These are phyloP conservation scores for Erebia aethiops DNA, from an alignment of 2,888 invertebrate genomes.

Conservation along the genomic window DNA sequence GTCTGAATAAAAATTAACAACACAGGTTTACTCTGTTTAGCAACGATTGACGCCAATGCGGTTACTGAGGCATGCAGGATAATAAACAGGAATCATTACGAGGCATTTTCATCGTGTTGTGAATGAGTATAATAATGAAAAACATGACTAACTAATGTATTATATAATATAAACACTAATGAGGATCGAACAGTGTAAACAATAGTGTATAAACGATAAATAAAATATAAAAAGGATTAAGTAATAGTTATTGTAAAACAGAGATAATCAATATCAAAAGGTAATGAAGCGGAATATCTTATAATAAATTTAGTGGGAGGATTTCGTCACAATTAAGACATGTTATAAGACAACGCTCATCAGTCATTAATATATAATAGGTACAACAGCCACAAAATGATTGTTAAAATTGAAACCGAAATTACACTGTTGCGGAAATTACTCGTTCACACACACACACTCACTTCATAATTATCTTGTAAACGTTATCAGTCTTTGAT, in stretches of 20 bases:
- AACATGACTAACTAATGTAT: slow-evolving; percentile 25
- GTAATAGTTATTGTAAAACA: background rate
- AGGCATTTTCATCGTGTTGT: slow-evolving; percentile 28
- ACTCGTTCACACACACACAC: too few relatives aligned
- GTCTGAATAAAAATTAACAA: background rate
- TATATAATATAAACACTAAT: slow-evolving; percentile 15
- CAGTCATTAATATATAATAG: too few relatives aligned
- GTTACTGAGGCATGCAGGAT: slow-evolving; percentile 35
- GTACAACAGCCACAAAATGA: too few relatives aligned
- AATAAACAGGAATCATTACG: slow-evolving; percentile 29
- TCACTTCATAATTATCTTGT: too few relatives aligned
- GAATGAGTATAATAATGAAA: slow-evolving; percentile 31
- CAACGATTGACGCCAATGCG: slow-evolving; percentile 36
- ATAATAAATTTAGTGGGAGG: too few relatives aligned
- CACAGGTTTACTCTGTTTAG: slow-evolving; percentile 16
- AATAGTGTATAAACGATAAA: slow-evolving; percentile 9
- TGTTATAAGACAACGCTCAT: too few relatives aligned
- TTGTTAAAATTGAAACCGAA: too few relatives aligned
- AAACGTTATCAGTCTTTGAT: too few relatives aligned
- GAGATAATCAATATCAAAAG: background rate
- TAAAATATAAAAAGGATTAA: background rate
- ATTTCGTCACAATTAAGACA: too few relatives aligned
- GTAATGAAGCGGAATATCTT: too few relatives aligned
- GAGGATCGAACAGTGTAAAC: slow-evolving; percentile 20
- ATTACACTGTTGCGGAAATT: too few relatives aligned